These are phyloP conservation scores for Romanogobio albipinnatus DNA, from an alignment of 2,113 vertebrate species.

Conservation along the genomic window DNA sequence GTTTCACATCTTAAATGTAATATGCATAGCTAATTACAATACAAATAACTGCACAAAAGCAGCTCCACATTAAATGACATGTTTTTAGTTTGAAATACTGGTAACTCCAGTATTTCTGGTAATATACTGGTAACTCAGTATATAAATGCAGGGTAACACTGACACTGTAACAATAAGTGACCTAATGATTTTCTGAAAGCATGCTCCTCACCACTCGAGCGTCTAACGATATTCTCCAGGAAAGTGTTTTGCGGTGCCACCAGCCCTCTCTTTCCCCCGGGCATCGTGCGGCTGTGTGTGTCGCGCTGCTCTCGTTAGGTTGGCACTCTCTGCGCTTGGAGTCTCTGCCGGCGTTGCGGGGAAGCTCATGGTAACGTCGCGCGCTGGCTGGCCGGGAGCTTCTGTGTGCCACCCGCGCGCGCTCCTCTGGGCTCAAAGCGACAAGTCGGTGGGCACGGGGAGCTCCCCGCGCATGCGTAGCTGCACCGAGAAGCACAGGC, in stretches of 20 bases:
- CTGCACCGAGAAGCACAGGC: neutral
- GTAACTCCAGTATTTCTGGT: too few relatives aligned
- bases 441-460: slow-evolving; percentile 22
- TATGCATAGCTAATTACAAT: neutral
- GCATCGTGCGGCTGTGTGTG: slow-evolving; percentile 82
- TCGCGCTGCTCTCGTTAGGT: slow-evolving; percentile 66
- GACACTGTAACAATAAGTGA: neutral
- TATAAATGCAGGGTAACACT: neutral
- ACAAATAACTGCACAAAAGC: neutral
- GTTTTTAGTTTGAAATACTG: neutral
- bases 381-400: slow-evolving; percentile 69
- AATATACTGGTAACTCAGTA: neutral
- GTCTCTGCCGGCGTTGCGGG: slow-evolving; percentile 74
- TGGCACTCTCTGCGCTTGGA: slow-evolving; percentile 73
- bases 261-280: slow-evolving; percentile 96
- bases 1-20: neutral
- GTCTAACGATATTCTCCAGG: slow-evolving; percentile 94
- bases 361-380: slow-evolving; percentile 82
- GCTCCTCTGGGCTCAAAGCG: slow-evolving; percentile 33
- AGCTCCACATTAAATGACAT: neutral
- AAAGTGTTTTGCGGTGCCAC: slow-evolving; percentile 99
- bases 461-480: slow-evolving; percentile 37
- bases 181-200: neutral
- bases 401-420: slow-evolving; percentile 67
- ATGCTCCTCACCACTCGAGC: slow-evolving; percentile 87